Evolutionary conservation across 2,113 vertebrate species (phyloP), one percentile per base, ranked within the genome.

Genomic region (Fukomys damarensis): DNA sequence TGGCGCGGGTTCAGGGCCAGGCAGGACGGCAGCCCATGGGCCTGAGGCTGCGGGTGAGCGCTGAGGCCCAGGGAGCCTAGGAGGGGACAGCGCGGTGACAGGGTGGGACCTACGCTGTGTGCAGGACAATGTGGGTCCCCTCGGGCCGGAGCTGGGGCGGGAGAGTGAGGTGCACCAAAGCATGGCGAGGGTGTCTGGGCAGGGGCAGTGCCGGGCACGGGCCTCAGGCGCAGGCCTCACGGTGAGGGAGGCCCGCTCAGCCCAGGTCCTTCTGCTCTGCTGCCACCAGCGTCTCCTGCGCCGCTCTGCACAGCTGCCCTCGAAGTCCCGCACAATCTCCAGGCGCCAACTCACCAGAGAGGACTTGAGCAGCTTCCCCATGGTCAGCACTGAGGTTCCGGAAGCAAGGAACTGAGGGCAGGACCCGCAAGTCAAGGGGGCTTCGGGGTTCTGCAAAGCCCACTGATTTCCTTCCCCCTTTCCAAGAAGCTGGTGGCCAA

Each of bases 331-430:
- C 13, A 26, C 0, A 9, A 19, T 2, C 13, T 54, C 41, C 3
- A 7, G 0, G 46, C 7, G 3, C 32, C 63, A 10, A 85, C 97
- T 96, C 59, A 98, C 97, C 97, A 95, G 32, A 12, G 12, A 85
- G 5, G 58, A 7, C 58, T 94, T 93, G 1, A 5, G 12, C 74
- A 61, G 24, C 2, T 0, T 5, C 0, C 30, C 17, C 81, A 41
- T 3, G 0, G 7, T 24, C 7, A 94, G n/a, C 0, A 46, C 63
- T n/a, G 63, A 24, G 84, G 68, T 24, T 32, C 97, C 97, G 1
- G 97, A 96, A 43, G 89, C 9, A 56, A 97, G 63, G 63, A 84
- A 93, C 97, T 96, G 89, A 0, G 5, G 72, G 76, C 17, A 65
- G 76, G n/a, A 77, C 58, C 49, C 17, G 54, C 72, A 41, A n/a